phyloP scores from a whole-genome alignment of 2,113 vertebrate species.

The Ovis canadensis region DNA sequence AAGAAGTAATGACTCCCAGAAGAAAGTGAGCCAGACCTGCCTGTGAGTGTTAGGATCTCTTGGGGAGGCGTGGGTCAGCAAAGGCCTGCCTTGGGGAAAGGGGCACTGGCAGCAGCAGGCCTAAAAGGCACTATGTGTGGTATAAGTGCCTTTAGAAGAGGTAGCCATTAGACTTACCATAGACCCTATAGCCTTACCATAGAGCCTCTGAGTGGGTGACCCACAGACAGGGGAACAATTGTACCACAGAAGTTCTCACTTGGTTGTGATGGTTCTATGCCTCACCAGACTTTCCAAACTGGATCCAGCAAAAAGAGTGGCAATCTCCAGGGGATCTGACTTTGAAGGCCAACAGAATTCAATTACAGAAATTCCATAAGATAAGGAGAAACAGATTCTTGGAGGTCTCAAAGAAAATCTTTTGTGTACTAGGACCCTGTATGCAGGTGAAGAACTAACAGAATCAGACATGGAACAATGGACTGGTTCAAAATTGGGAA shows the following conservation, averaged over 20 bases:
- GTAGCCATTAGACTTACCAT: background rate
- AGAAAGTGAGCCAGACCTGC: background rate
- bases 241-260: background rate
- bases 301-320: background rate
- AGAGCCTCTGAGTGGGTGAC: background rate
- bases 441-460: background rate
- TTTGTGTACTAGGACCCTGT: rapidly evolving
- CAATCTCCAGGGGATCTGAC: background rate
- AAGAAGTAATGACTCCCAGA: background rate
- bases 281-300: background rate
- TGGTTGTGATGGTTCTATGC: background rate
- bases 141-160: background rate
- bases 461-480: background rate
- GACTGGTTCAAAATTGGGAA: background rate
- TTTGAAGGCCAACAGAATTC: background rate
- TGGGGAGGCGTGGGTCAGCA: background rate
- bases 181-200: background rate
- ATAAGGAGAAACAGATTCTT: background rate
- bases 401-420: background rate
- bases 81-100: background rate
- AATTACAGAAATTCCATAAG: background rate
- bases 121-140: background rate
- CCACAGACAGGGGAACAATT: background rate
- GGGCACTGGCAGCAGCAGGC: background rate
- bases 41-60: background rate